These are phyloP conservation scores for Diachrysia chrysitis DNA, from an alignment of 2,888 invertebrate genomes.

Conservation along the genomic window DNA sequence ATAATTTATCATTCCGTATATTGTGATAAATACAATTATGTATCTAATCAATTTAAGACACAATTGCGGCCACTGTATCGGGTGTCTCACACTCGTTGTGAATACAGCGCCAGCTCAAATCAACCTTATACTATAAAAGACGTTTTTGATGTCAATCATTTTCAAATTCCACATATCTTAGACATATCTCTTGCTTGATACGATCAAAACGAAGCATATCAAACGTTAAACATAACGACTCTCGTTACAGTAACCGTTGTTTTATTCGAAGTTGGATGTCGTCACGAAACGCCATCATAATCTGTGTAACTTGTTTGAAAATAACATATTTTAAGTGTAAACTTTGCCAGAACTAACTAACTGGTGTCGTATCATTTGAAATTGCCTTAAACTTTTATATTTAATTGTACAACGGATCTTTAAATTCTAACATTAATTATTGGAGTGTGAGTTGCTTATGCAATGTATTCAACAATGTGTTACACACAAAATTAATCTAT, in stretches of 20 bases:
- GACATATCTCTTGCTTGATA: constrained; percentile 25
- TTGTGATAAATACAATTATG: constrained; percentile 49
- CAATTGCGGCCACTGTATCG: constrained; percentile 7
- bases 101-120: constrained; percentile 2
- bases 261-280: constrained; percentile 55
- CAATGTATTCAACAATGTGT: constrained; percentile 46
- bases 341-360: background rate
- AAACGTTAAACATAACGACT: constrained; percentile 41
- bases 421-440: constrained; percentile 18
- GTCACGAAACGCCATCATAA: background rate
- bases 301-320: background rate
- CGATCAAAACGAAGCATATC: constrained; percentile 49
- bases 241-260: constrained; percentile 25
- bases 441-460: constrained; percentile 29
- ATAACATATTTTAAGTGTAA: background rate
- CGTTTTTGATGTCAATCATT: constrained; percentile 22
- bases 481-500: background rate
- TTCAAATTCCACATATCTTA: constrained; percentile 14
- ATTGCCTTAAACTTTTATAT: constrained; percentile 41
- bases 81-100: constrained; percentile 26
- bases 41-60: constrained; percentile 19
- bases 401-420: constrained; percentile 47
- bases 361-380: constrained; percentile 38
- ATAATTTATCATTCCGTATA: constrained; percentile 29
- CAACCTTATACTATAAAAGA: background rate